Conservation (phyloP, 2,888 invertebrate genomes). For the Eucera pruinosa region DNA sequence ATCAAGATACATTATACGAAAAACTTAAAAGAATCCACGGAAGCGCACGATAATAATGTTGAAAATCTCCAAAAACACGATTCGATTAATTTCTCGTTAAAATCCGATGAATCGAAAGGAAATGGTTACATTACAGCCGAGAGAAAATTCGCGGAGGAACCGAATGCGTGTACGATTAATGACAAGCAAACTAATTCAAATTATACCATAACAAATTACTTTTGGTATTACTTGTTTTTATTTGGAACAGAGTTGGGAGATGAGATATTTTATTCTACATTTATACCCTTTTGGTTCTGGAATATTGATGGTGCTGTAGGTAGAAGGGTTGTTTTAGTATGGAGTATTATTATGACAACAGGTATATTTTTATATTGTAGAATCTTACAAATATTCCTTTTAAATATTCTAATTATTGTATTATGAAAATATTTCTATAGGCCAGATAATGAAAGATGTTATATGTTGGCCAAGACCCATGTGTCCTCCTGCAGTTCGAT, state of each 20-base stretch:
- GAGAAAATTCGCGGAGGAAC: slow-evolving; percentile 66
- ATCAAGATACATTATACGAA: slow-evolving; percentile 85
- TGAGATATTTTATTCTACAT: slow-evolving; percentile 95
- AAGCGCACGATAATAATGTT: not conserved
- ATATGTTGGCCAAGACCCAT: slow-evolving; percentile 94
- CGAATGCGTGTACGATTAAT: not conserved
- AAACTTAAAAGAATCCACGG: slow-evolving; percentile 7
- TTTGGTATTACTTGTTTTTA: slow-evolving; percentile 94
- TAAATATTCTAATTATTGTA: not conserved
- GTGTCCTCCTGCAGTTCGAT: slow-evolving; percentile 91
- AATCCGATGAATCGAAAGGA: slow-evolving; percentile 33
- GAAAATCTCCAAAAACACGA: slow-evolving; percentile 14
- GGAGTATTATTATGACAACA: slow-evolving; percentile 93
- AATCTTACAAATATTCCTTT: slow-evolving; percentile 12
- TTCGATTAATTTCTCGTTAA: not conserved
- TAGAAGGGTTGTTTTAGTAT: slow-evolving; percentile 91
- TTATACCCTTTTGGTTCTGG: slow-evolving; percentile 98
- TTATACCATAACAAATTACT: slow-evolving; percentile 88
- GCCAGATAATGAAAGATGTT: slow-evolving; percentile 95
- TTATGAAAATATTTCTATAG: slow-evolving; percentile 82
- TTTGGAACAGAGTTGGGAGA: slow-evolving; percentile 95
- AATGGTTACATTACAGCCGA: slow-evolving; percentile 53
- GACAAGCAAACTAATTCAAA: slow-evolving; percentile 78
- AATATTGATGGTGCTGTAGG: slow-evolving; percentile 95
- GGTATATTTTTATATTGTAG: slow-evolving; percentile 85